Evolutionary conservation across 2,888 invertebrate genomes (phyloP).

Genomic region (Pandemis heparana): DNA sequence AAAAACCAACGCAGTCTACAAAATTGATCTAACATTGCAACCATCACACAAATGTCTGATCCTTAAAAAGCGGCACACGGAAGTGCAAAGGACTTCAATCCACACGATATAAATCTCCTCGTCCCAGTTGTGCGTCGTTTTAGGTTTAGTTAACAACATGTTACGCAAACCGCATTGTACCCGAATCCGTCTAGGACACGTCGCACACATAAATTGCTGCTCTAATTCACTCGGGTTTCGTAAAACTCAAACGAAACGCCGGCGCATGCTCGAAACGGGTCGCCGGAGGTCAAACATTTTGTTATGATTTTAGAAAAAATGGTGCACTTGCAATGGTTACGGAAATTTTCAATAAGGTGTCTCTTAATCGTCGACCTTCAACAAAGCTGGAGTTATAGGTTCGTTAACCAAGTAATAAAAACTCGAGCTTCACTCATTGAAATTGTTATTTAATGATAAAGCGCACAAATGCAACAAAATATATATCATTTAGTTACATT

Average conservation of each 20-base stretch:
- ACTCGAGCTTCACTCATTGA: neutral
- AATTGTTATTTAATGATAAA: neutral
- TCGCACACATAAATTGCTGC: conserved; percentile 79
- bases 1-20: too few species aligned
- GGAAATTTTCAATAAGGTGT: conserved; percentile 10
- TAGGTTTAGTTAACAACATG: conserved; percentile 25
- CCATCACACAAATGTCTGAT: neutral
- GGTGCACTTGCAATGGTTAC: neutral
- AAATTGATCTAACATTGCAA: neutral
- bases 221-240: conserved; percentile 80
- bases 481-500: neutral
- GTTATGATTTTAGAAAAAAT: conserved; percentile 37
- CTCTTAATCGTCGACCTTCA: neutral
- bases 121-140: conserved; percentile 34
- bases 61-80: conserved; percentile 12
- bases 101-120: conserved; percentile 6
- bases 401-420: neutral
- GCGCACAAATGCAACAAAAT: neutral
- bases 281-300: conserved; percentile 41
- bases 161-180: conserved; percentile 63
- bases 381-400: neutral
- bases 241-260: conserved; percentile 65
- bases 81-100: conserved; percentile 23
- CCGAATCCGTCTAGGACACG: conserved; percentile 71
- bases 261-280: conserved; percentile 37